Percentiles rank a stretch among this genome's conserved stretches.
phyloP scores from a whole-genome alignment of 2,888 invertebrate genomes.

The Heliconius erato region DNA sequence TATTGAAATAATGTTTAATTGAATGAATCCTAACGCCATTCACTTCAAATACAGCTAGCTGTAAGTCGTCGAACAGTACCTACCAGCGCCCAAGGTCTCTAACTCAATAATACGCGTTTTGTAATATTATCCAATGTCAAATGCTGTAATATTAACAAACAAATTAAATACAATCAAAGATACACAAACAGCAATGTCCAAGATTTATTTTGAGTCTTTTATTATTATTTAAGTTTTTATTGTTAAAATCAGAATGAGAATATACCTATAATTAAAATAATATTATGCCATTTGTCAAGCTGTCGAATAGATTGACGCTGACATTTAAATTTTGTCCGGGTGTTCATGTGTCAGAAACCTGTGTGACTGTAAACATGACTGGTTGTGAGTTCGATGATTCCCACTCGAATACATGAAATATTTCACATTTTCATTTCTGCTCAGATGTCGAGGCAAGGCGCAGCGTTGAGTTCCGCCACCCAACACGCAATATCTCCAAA shows the following conservation, averaged over 20 bases:
- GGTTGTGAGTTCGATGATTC: too few species aligned
- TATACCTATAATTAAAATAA: too few species aligned
- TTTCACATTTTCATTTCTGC: too few species aligned
- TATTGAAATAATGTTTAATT: constrained; percentile 27
- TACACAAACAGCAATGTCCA: neutral
- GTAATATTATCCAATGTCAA: constrained; percentile 40
- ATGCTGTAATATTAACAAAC: neutral
- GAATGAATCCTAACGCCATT: constrained; percentile 36
- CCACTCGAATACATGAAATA: too few species aligned
- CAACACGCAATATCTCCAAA: too few species aligned
- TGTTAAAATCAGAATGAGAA: neutral
- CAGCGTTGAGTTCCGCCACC: too few species aligned
- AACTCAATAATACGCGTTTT: constrained; percentile 29
- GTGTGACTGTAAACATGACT: neutral
- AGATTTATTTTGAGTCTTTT: neutral
- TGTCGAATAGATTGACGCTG: neutral
- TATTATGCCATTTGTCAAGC: too few species aligned
- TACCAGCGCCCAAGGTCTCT: constrained; percentile 38
- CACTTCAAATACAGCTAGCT: constrained; percentile 33
- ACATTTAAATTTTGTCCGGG: neutral
- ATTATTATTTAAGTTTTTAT: neutral
- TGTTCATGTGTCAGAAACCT: neutral
- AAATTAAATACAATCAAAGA: constrained; percentile 11
- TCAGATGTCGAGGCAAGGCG: too few species aligned
- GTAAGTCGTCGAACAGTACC: constrained; percentile 23